These are phyloP conservation scores for Acrobasis consociella DNA, from an alignment of 2,888 invertebrate genomes.

Conservation along the genomic window DNA sequence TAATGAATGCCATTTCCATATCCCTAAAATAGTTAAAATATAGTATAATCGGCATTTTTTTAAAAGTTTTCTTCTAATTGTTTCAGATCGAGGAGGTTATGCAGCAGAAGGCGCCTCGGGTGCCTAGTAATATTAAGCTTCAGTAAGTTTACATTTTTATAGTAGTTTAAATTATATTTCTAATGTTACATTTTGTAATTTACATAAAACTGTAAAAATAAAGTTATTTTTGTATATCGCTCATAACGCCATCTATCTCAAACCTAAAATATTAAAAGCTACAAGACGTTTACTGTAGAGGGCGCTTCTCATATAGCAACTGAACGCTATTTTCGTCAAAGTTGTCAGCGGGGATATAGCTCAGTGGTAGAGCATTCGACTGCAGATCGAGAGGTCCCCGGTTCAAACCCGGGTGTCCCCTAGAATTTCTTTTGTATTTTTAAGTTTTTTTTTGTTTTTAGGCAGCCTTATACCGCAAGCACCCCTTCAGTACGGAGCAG, in stretches of 20 bases:
- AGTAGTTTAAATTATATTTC: not conserved
- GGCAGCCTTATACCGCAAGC: slow-evolving; percentile 44
- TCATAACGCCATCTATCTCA: slow-evolving; percentile 54
- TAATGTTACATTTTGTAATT: not conserved
- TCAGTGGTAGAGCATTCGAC: slow-evolving; percentile 82
- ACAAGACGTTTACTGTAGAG: slow-evolving; percentile 33
- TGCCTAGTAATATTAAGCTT: slow-evolving; percentile 66
- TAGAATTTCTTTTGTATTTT: slow-evolving; percentile 35
- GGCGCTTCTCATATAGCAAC: slow-evolving; percentile 35
- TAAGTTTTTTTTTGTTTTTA: slow-evolving; percentile 38
- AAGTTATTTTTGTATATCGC: not conserved
- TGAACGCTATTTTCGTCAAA: slow-evolving; percentile 40
- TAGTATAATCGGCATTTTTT: not conserved
- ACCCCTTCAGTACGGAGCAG: slow-evolving; percentile 44
- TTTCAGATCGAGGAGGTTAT: slow-evolving; percentile 80
- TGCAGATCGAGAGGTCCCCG: slow-evolving; percentile 82
- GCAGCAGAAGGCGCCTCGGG: slow-evolving; percentile 78
- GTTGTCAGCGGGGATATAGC: slow-evolving; percentile 66
- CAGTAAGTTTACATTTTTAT: slow-evolving; percentile 54
- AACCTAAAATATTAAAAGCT: slow-evolving; percentile 26
- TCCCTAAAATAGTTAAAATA: no score
- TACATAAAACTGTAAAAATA: not conserved
- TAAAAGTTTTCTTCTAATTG: slow-evolving; percentile 28
- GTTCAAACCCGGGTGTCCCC: slow-evolving; percentile 82
- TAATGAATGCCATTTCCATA: no score